Conservation (phyloP, 1,140 invertebrate genomes). For the Oscheius sp. region DNA sequence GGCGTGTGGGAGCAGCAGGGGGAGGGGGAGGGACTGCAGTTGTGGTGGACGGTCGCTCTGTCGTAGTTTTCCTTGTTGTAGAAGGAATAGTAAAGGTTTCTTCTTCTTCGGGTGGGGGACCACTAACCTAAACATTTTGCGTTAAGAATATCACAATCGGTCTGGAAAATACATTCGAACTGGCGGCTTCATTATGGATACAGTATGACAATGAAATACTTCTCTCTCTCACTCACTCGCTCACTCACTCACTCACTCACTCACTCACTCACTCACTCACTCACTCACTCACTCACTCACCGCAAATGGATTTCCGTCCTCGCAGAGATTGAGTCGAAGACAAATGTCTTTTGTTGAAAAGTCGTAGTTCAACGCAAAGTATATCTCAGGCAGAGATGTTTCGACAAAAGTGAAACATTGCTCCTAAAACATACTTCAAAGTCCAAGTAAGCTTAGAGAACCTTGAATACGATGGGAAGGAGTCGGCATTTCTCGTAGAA, state of each 20-base stretch:
- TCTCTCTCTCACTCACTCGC: too few relatives aligned
- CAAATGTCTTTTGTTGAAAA: slow-evolving; percentile 40
- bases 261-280: not conserved
- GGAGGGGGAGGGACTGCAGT: not conserved
- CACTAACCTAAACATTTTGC: not conserved
- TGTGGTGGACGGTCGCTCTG: slow-evolving; percentile 4
- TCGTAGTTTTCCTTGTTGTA: not conserved
- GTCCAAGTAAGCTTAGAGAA: slow-evolving; percentile 6
- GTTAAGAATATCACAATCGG: not conserved
- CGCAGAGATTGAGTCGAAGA: slow-evolving; percentile 42
- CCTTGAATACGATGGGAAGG: slow-evolving; percentile 38
- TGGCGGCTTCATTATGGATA: not conserved
- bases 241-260: too few relatives aligned
- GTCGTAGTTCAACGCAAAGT: slow-evolving; percentile 43
- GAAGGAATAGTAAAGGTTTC: slow-evolving; percentile 8
- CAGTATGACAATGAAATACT: not conserved
- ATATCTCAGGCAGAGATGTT: slow-evolving; percentile 43
- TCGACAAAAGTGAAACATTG: slow-evolving; percentile 44
- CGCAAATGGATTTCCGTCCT: slow-evolving; percentile 37
- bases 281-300: not conserved
- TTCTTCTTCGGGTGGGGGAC: not conserved
- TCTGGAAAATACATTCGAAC: not conserved
- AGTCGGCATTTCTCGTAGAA: slow-evolving; percentile 38
- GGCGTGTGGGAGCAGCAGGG: not conserved
- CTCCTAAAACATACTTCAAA: slow-evolving; percentile 23